Base-by-base conservation (phyloP, 1,140 invertebrate genomes). In the Caerostris darwini region DNA sequence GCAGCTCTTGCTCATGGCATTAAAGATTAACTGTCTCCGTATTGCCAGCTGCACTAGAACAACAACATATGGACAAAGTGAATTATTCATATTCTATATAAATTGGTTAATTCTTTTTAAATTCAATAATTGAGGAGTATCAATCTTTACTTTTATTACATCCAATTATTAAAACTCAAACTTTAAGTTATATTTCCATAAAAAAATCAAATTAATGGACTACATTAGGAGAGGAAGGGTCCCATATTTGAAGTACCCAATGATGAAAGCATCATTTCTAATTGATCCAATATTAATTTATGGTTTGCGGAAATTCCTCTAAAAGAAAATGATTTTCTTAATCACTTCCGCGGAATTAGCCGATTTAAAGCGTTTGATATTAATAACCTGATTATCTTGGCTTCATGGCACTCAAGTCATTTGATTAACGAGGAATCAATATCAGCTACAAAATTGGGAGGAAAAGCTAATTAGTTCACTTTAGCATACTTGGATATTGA, bases 321-420 rank as follows among this genome's bases (percentile, higher is more conserved):
- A 50, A 50, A 77, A 77, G 71, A 77, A 77, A 77, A 77, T 77
- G 71, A 77, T 77, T 77, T 77, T 77, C 71, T 77, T 77, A 77
- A 77, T 77, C 71, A 77, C 50, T 77, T 77, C 19, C 71, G 71
- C 71, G 10, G 71, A 77, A 77, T 77, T 77, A 77, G 71, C 71
- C 34, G 71, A 77, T 77, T 77, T 77, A 10, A 77, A 77, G 71
- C 71, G 71, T 77, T 77, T 77, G 71, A 77, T 77, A 77, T 77
- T 77, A 77, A 77, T 77, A 77, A 77, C 71, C 71, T 50, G 71
- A 77, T 77, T 77, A 77, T 77, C 71, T 77, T 34, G 53, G 14
- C 71, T 53, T 77, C 50, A 50, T 10, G 34, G 71, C 34, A 34
- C 71, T 12, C 71, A 77, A 50, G 34, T 77, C 71, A 77, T 77